Base-by-base conservation (phyloP, 2,113 vertebrate genomes). In the Lepus europaeus region DNA sequence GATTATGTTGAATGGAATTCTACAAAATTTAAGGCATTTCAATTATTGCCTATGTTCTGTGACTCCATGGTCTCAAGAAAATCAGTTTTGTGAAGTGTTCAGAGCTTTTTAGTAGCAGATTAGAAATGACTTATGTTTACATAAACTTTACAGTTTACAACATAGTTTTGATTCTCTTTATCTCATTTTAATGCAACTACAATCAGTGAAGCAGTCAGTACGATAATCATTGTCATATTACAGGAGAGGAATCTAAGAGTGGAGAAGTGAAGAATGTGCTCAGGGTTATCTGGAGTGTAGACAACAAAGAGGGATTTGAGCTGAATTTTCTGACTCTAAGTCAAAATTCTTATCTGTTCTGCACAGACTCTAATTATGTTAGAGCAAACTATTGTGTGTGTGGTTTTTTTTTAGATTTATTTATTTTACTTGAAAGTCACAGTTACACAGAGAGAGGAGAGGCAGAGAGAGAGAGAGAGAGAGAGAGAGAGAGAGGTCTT, bases 161-260 rank as follows among this genome's bases (percentile, higher is more conserved):
- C 4, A 63, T 78, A 9, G 19, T 66, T 94, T 92, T 81, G 33
- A 68, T 63, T 73, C 31, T 66, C 53, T 88, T 74, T 56, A 10
- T 77, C 10, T 87, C 27, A 87, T 68, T 87, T 94, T 74, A 92
- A 95, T 73, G 73, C 45, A 84, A 27, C 29, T 49, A 29, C 5
- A 61, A 27, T 64, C 27, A 33, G 10, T 73, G 39, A 91, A 70
- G 9, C 25, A 79, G 25, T 72, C 33, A 33, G 1, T 83, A 56
- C 19, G 17, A 0, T 76, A 76, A 66, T 72, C 39, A 31, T 56
- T 74, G 19, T 19, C 39, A 85, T 94, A 79, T 74, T 69, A 84
- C 17, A 77, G 31, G 13, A 49, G 51, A 90, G 36, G 5, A 63
- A 77, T 68, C 14, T 93, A 49, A 77, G 89, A 88, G 10, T 56